These are phyloP conservation scores for Macrotus californicus DNA, from an alignment of 2,113 vertebrate species.

Conservation along the genomic window DNA sequence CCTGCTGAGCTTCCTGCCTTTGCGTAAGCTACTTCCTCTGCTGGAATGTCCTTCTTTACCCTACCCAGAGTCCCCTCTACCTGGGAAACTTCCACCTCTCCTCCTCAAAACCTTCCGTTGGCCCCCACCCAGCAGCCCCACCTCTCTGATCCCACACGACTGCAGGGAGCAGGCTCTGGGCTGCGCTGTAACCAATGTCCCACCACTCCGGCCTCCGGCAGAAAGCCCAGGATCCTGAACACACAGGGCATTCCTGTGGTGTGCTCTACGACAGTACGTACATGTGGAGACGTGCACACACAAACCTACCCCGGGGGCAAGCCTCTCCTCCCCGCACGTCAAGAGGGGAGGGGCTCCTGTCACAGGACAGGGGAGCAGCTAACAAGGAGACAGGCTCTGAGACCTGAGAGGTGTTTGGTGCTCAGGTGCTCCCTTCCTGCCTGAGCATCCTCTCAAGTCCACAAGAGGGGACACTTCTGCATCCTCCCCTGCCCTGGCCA, in stretches of 20 bases:
- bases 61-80: slow-evolving; percentile 7
- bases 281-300: not conserved
- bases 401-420: not conserved
- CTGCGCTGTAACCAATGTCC: not conserved
- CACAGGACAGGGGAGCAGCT: not conserved
- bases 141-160: not conserved
- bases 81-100: not conserved
- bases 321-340: not conserved
- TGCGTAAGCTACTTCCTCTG: slow-evolving; percentile 46
- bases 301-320: not conserved
- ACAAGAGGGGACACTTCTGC: not conserved
- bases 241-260: not conserved
- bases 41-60: slow-evolving; percentile 16
- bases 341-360: not conserved
- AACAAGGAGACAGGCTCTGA: not conserved
- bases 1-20: slow-evolving; percentile 40
- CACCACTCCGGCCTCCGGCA: not conserved
- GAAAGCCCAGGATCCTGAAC: not conserved
- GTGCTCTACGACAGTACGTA: not conserved
- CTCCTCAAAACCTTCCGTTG: slow-evolving; percentile 3
- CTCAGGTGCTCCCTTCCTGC: not conserved
- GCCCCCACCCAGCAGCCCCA: not conserved
- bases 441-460: not conserved
- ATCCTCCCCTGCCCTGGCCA: not conserved
- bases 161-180: not conserved